phyloP scores from a whole-genome alignment of 1,140 invertebrate species.

The Araneus ventricosus region DNA sequence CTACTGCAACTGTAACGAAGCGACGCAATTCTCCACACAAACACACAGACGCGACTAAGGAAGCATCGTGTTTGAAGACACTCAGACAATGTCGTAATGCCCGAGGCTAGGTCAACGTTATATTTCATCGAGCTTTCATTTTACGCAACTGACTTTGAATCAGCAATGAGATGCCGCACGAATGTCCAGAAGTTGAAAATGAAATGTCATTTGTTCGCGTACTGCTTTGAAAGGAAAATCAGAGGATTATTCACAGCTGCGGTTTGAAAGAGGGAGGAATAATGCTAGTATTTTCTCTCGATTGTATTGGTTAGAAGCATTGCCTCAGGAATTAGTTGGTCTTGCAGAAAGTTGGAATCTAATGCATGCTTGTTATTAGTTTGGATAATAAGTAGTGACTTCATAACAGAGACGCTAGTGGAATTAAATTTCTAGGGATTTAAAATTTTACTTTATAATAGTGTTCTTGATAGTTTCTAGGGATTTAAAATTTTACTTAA shows the following conservation, averaged over 20 bases:
- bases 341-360: background rate
- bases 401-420: too few species aligned
- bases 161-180: background rate
- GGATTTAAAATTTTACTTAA: too few species aligned
- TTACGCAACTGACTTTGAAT: slow-evolving; percentile 2
- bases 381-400: background rate
- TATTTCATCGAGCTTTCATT: slow-evolving; percentile 8
- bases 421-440: too few species aligned
- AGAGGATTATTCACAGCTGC: slow-evolving; percentile 18
- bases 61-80: slow-evolving; percentile 20
- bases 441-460: too few species aligned
- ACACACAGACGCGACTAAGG: slow-evolving; percentile 1
- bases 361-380: background rate
- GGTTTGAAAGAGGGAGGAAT: background rate
- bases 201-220: slow-evolving; percentile 3
- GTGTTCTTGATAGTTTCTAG: too few species aligned
- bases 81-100: slow-evolving; percentile 17
- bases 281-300: background rate
- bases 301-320: background rate
- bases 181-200: slow-evolving; percentile 27
- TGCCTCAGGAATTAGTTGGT: background rate
- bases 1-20: background rate
- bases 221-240: background rate
- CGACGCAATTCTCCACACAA: slow-evolving; percentile 27
- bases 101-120: slow-evolving; percentile 17